These are phyloP conservation scores for Strigamia maritima DNA, from an alignment of 2,888 invertebrate species.

Conservation along the genomic window DNA sequence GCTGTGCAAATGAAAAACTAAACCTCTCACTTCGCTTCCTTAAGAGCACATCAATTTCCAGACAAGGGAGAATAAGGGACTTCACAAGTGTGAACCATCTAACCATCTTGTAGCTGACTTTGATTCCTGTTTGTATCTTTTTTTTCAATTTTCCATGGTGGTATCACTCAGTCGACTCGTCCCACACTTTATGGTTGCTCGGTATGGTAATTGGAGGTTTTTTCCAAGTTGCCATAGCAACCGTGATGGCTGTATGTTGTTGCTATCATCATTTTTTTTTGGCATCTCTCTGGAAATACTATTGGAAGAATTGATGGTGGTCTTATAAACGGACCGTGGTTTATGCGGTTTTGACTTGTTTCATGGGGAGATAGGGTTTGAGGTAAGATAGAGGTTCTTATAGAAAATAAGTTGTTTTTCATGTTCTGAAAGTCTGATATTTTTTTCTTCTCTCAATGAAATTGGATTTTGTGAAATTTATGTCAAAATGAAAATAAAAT, in stretches of 20 bases:
- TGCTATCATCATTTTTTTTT: neutral
- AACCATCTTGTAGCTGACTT: neutral
- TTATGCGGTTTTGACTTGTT: slow-evolving; percentile 16
- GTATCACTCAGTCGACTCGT: neutral
- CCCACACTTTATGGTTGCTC: slow-evolving; percentile 6
- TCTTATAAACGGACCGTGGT: slow-evolving; percentile 1
- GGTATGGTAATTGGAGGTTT: slow-evolving; percentile 17
- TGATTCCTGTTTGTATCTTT: neutral
- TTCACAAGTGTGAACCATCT: neutral
- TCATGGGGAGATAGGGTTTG: neutral
- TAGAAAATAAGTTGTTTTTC: slow-evolving; percentile 3
- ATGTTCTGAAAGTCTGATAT: neutral
- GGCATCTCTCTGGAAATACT: neutral
- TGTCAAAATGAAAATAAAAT: neutral
- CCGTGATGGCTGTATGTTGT: neutral
- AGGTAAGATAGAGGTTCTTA: slow-evolving; percentile 4
- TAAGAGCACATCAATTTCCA: neutral
- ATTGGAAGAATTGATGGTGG: slow-evolving; percentile 12
- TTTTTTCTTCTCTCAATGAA: neutral
- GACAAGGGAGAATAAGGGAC: slow-evolving; percentile 4
- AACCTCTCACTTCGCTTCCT: too few species aligned
- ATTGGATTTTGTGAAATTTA: neutral
- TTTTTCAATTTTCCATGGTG: neutral
- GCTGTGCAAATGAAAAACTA: too few species aligned
- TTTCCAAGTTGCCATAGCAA: neutral